phyloP scores from a whole-genome alignment of 2,797 vertebrate species.

The Streptopelia turtur region DNA sequence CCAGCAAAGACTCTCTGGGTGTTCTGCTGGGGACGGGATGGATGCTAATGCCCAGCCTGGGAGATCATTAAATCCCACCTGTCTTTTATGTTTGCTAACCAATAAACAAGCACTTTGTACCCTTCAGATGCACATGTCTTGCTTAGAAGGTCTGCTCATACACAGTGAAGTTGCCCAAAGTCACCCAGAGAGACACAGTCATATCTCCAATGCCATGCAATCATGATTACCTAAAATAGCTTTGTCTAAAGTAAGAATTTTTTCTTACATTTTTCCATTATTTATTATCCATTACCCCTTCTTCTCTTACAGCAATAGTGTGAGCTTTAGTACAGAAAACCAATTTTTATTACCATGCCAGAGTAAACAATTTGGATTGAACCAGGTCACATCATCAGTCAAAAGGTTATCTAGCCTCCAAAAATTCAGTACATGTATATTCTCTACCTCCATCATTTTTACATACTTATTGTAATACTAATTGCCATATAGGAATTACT shows the following conservation, averaged over 20 bases:
- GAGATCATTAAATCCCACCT: neutral
- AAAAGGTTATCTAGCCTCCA: neutral
- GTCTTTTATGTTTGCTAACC: neutral
- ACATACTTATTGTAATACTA: neutral
- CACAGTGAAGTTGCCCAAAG: neutral
- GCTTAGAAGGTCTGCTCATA: neutral
- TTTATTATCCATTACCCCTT: neutral
- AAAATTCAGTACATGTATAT: neutral
- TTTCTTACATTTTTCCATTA: neutral
- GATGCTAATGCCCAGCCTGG: accelerated
- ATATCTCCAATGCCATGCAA: neutral
- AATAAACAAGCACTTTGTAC: neutral
- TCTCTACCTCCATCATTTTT: neutral
- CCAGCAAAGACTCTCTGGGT: neutral
- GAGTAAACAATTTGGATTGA: neutral
- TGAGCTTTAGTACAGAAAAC: neutral
- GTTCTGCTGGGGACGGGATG: neutral
- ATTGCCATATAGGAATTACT: neutral
- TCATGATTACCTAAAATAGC: neutral
- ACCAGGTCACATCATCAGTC: neutral
- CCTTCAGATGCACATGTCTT: neutral
- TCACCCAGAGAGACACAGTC: accelerated
- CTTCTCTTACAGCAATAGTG: neutral
- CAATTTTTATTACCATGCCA: neutral
- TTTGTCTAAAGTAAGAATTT: neutral